phyloP scores from a whole-genome alignment of 2,888 invertebrate species.

The Prenolepis imparis region DNA sequence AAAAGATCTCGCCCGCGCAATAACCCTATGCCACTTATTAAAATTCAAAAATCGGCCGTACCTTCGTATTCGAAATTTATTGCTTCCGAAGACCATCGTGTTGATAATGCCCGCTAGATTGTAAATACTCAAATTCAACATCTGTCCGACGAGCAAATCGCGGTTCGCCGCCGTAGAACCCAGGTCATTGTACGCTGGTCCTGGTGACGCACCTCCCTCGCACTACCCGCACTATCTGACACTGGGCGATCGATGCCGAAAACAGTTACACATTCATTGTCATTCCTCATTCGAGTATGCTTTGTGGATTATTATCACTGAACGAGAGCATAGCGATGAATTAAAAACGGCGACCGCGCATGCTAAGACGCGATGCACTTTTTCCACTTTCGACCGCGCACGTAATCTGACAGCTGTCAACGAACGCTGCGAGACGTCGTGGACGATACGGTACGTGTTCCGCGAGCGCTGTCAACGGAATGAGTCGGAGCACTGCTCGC shows the following conservation, averaged over 20 bases:
- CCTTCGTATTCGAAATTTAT: conserved; percentile 88
- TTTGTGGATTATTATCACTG: conserved; percentile 35
- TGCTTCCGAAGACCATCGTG: conserved; percentile 86
- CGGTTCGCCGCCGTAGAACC: conserved; percentile 51
- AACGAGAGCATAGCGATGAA: background rate
- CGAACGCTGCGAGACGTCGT: background rate
- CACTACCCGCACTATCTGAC: conserved; percentile 46
- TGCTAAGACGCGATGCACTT: background rate
- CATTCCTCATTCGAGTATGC: conserved; percentile 14
- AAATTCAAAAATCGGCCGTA: conserved; percentile 75
- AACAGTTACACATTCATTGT: conserved; percentile 63
- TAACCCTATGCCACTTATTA: no score
- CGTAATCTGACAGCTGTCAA: conserved; percentile 70
- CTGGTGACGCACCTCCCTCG: conserved; percentile 45
- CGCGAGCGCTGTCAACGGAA: conserved; percentile 82
- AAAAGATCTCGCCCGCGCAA: background rate
- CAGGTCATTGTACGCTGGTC: conserved; percentile 68
- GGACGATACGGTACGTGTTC: conserved; percentile 55
- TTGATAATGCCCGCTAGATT: conserved; percentile 82
- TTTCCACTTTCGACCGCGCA: conserved; percentile 9
- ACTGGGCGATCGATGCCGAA: conserved; percentile 47
- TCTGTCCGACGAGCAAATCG: conserved; percentile 72
- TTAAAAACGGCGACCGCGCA: background rate
- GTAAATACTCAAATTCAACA: conserved; percentile 83
- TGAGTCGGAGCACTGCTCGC: conserved; percentile 73